A percentile compares a stretch with the other conserved stretches of the same genome.
Conservation (phyloP, 2,797 vertebrate genomes). For the Brachyrhaphis roseni region DNA sequence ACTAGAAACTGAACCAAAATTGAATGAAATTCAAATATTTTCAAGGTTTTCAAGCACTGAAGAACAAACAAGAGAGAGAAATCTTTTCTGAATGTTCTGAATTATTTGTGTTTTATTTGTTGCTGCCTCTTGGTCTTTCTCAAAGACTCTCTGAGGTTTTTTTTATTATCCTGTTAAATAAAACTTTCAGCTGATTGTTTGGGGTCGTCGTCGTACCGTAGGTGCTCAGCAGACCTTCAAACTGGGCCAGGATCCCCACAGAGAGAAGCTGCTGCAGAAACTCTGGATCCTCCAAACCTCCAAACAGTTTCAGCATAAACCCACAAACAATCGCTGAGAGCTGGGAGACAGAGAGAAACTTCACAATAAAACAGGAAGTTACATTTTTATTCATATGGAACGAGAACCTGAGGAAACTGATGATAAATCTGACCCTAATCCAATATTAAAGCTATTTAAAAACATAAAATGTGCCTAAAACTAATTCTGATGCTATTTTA, state of each 20-base stretch:
- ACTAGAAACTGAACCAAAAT: too few relatives aligned
- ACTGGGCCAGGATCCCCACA: constrained; percentile 89
- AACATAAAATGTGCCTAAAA: neutral
- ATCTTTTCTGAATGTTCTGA: too few relatives aligned
- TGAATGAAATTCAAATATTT: too few relatives aligned
- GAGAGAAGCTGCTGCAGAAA: constrained; percentile 90
- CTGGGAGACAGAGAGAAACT: constrained; percentile 60
- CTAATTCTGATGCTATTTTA: neutral
- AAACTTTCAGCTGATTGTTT: too few relatives aligned
- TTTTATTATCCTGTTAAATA: too few relatives aligned
- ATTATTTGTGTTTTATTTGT: too few relatives aligned
- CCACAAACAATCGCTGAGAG: constrained; percentile 89
- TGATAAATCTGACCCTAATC: neutral
- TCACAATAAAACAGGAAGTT: neutral
- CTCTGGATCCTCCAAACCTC: constrained; percentile 82
- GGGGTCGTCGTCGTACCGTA: constrained; percentile 79
- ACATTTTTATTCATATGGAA: neutral
- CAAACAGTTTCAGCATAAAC: constrained; percentile 87
- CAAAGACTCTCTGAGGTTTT: too few relatives aligned
- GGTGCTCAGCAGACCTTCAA: constrained; percentile 92
- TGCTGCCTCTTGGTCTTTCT: too few relatives aligned
- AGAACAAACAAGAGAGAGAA: neutral
- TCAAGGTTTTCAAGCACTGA: too few relatives aligned
- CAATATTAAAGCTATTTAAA: neutral
- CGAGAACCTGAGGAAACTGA: neutral